These are phyloP conservation scores for Sphyrna mokarran DNA, from an alignment of 2,113 vertebrate species.

Conservation along the genomic window DNA sequence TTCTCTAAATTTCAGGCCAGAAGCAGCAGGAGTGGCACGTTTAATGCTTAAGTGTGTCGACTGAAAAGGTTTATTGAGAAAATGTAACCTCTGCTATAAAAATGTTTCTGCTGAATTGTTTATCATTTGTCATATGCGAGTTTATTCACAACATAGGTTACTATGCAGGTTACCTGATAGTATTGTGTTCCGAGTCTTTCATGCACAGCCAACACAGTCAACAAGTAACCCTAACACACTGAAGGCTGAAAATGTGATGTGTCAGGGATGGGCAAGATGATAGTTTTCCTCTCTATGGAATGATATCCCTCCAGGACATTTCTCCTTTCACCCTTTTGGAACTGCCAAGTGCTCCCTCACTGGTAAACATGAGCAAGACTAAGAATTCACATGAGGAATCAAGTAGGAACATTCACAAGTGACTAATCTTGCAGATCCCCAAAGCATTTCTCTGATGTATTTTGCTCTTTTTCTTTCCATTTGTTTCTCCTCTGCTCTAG, in stretches of 20 bases:
- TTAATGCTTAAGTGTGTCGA: not conserved
- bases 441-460: not conserved
- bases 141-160: not conserved
- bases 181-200: not conserved
- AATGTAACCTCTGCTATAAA: not conserved
- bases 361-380: not conserved
- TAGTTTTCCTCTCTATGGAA: not conserved
- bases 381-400: not conserved
- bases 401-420: not conserved
- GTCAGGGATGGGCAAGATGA: not conserved
- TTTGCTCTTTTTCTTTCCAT: not conserved
- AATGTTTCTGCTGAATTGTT: not conserved
- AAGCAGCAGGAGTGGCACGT: not conserved
- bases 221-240: not conserved
- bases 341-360: not conserved
- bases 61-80: not conserved
- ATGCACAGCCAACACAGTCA: not conserved
- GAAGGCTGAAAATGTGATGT: not conserved
- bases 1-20: not conserved
- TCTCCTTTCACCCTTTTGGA: not conserved
- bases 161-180: not conserved
- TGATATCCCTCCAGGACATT: not conserved
- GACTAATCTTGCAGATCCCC: not conserved
- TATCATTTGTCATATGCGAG: not conserved
- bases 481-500: not conserved